phyloP scores from a whole-genome alignment of 2,797 vertebrate genomes.

The Gymnoscopelus braueri region DNA sequence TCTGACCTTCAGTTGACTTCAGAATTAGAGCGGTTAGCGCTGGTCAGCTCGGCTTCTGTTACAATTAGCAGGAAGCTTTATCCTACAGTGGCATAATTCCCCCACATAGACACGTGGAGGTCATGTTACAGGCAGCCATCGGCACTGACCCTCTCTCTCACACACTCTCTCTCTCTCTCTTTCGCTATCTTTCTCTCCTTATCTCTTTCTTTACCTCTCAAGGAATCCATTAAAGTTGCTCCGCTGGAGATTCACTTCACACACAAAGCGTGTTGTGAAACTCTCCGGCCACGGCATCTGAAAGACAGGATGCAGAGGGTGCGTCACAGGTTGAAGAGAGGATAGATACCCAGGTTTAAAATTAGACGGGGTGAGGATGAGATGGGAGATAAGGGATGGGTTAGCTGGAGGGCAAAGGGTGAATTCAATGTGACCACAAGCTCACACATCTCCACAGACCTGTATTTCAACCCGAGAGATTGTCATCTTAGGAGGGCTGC shows the following conservation, averaged over 20 bases:
- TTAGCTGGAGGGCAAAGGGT: conserved; percentile 60
- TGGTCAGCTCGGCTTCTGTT: conserved; percentile 82
- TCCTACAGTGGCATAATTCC: conserved; percentile 69
- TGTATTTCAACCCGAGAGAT: conserved; percentile 55
- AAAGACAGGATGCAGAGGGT: not conserved
- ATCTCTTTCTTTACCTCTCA: not conserved
- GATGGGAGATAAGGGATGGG: conserved; percentile 42
- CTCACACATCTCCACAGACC: conserved; percentile 66
- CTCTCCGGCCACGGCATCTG: conserved; percentile 16
- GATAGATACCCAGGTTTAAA: not conserved
- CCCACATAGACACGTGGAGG: conserved; percentile 39
- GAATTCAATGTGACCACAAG: conserved; percentile 54
- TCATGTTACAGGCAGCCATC: conserved; percentile 74
- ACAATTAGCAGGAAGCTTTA: conserved; percentile 84
- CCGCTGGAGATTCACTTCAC: conserved; percentile 47
- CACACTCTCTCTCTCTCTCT: not conserved
- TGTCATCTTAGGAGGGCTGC: conserved; percentile 31
- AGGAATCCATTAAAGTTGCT: conserved; percentile 15
- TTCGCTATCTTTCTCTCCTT: not conserved
- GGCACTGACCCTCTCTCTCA: conserved; percentile 24
- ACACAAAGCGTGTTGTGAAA: not conserved
- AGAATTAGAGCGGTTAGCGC: conserved; percentile 71
- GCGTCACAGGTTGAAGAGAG: not conserved
- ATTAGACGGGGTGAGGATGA: conserved; percentile 13
- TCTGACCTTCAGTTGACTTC: conserved; percentile 82